phyloP scores from a whole-genome alignment of 1,140 invertebrate species.

The Dinothrombium tinctorium region DNA sequence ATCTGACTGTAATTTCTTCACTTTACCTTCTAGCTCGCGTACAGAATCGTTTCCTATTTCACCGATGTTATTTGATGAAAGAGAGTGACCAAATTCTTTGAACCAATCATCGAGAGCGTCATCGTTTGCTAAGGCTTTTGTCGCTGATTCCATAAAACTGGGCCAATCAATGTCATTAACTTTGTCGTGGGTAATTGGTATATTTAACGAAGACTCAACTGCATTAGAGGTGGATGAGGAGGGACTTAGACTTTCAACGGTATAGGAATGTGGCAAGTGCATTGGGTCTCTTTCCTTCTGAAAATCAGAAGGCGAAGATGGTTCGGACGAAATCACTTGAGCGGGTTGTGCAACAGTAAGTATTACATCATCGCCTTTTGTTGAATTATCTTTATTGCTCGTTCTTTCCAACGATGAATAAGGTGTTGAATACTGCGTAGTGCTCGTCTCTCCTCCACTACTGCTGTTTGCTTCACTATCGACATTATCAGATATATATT shows the following conservation, averaged over 20 bases:
- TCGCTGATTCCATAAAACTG: slow-evolving; percentile 46
- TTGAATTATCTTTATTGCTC: slow-evolving; percentile 5
- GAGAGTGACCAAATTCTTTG: not conserved
- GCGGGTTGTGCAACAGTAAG: slow-evolving; percentile 42
- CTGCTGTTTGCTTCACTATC: not conserved
- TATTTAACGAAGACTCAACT: not conserved
- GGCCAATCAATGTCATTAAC: slow-evolving; percentile 39
- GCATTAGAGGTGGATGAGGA: not conserved
- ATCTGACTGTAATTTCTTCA: slow-evolving; percentile 19
- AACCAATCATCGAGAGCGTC: slow-evolving; percentile 4
- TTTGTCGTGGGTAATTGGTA: not conserved
- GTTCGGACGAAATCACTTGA: slow-evolving; percentile 38
- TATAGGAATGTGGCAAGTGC: not conserved
- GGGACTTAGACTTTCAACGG: not conserved
- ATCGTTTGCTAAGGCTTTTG: slow-evolving; percentile 33
- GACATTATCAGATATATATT: slow-evolving; percentile 19
- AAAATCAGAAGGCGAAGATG: slow-evolving; percentile 28
- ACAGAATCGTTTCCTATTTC: slow-evolving; percentile 5
- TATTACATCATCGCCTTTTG: slow-evolving; percentile 29
- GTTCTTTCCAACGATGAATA: slow-evolving; percentile 14
- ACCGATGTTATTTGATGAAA: not conserved
- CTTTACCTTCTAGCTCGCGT: slow-evolving; percentile 19
- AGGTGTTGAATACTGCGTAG: slow-evolving; percentile 13
- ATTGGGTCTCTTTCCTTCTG: not conserved
- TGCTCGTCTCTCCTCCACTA: not conserved